Conservation (phyloP, 1,140 invertebrate genomes). For the Wiebesia pumilae region DNA sequence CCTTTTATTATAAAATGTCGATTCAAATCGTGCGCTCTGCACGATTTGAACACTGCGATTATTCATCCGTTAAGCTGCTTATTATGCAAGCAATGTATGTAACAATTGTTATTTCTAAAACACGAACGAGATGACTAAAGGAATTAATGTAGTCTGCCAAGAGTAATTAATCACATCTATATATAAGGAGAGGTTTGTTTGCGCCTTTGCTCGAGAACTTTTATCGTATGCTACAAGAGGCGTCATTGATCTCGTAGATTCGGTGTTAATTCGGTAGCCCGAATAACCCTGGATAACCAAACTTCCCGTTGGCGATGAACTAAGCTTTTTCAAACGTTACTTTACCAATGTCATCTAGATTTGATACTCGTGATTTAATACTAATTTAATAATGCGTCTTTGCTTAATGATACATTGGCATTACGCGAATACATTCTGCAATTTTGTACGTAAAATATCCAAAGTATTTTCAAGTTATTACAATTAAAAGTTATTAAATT, state of each 20-base stretch:
- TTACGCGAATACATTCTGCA: no score
- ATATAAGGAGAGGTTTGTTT: neutral
- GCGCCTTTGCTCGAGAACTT: neutral
- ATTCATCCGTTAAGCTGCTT: no score
- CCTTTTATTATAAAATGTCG: no score
- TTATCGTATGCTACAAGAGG: neutral
- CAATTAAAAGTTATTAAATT: no score
- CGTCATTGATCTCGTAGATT: conserved; percentile 3
- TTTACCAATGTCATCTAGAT: neutral
- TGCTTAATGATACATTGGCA: no score
- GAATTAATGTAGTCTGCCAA: neutral
- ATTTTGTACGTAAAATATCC: no score
- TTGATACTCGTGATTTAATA: no score
- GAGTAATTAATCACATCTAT: neutral
- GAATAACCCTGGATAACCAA: neutral
- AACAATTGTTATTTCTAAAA: neutral
- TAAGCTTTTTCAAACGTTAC: neutral
- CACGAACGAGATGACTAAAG: neutral
- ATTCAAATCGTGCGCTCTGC: no score
- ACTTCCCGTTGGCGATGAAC: neutral
- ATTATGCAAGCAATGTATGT: no score
- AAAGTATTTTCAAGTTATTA: no score
- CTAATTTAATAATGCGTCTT: no score
- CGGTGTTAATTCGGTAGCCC: conserved; percentile 4
- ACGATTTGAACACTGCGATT: no score